These are phyloP conservation scores for Diorhabda elongata DNA, from an alignment of 1,140 invertebrate species.

Conservation along the genomic window DNA sequence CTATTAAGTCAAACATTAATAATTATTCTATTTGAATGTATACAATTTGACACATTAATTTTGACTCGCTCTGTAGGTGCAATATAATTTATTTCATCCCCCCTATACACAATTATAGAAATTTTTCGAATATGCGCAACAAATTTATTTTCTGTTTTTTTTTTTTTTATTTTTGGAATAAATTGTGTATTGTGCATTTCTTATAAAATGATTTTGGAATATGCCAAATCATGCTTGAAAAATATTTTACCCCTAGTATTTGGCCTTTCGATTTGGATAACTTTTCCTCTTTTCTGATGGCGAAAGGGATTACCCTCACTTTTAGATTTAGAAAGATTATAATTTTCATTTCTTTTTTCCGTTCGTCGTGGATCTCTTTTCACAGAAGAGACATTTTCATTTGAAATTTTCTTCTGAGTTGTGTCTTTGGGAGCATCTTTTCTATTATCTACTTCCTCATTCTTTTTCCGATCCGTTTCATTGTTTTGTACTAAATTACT, in stretches of 20 bases:
- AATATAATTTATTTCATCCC: too few species aligned
- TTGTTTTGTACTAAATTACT: slow-evolving; percentile 5
- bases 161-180: too few species aligned
- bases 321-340: slow-evolving; percentile 42
- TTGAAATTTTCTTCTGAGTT: background rate
- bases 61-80: too few species aligned
- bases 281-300: slow-evolving; percentile 41
- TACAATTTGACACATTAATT: too few species aligned
- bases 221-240: slow-evolving; percentile 26
- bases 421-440: slow-evolving; percentile 2
- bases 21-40: too few species aligned
- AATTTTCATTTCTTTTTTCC: slow-evolving; percentile 25
- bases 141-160: too few species aligned
- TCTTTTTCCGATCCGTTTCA: slow-evolving; percentile 5
- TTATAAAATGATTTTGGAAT: background rate
- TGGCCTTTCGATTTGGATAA: slow-evolving; percentile 39
- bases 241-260: slow-evolving; percentile 29
- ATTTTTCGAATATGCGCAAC: too few species aligned
- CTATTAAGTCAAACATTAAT: too few species aligned
- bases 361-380: slow-evolving; percentile 2
- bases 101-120: too few species aligned
- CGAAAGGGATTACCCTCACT: slow-evolving; percentile 45
- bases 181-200: background rate
- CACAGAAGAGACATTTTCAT: background rate
- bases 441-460: background rate